Conservation (phyloP, 2,113 vertebrate genomes). For the Psittacula cyanocephala region DNA sequence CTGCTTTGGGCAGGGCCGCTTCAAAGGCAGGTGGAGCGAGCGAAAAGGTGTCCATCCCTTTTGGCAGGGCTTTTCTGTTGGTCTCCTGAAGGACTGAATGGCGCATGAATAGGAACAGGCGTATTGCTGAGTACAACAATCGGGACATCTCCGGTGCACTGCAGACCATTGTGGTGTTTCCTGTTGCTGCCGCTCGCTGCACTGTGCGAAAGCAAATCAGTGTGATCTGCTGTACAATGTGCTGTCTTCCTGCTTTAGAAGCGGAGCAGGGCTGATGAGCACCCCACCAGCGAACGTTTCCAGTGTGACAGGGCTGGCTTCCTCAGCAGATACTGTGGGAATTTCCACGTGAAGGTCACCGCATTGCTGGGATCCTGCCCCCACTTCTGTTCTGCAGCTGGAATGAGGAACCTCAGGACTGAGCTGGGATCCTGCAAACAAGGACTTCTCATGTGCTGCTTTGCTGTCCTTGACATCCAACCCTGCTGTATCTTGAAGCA, state of each 20-base stretch:
- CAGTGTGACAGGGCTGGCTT: background rate
- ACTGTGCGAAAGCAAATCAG: conserved; percentile 40
- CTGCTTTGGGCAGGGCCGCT: background rate
- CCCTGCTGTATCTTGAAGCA: fast-evolving
- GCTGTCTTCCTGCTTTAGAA: conserved; percentile 60
- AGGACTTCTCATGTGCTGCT: background rate
- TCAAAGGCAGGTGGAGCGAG: background rate
- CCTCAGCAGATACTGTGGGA: conserved; percentile 31
- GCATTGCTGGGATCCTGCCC: background rate
- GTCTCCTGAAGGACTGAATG: conserved; percentile 6
- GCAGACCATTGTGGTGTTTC: conserved; percentile 74
- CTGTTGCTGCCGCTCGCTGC: conserved; percentile 52
- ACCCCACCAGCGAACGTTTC: background rate
- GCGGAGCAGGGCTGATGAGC: conserved; percentile 28
- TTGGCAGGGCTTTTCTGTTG: background rate
- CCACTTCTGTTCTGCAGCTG: background rate
- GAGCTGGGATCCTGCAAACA: background rate
- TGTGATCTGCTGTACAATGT: conserved; percentile 55
- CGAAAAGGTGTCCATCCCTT: background rate
- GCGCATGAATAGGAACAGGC: conserved; percentile 62
- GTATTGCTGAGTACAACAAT: conserved; percentile 64
- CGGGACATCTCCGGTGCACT: conserved; percentile 67
- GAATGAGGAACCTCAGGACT: background rate
- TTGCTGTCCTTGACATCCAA: background rate
- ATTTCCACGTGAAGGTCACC: background rate